Conservation (phyloP, 1,140 invertebrate species). For the Caenorhabditis latens region DNA sequence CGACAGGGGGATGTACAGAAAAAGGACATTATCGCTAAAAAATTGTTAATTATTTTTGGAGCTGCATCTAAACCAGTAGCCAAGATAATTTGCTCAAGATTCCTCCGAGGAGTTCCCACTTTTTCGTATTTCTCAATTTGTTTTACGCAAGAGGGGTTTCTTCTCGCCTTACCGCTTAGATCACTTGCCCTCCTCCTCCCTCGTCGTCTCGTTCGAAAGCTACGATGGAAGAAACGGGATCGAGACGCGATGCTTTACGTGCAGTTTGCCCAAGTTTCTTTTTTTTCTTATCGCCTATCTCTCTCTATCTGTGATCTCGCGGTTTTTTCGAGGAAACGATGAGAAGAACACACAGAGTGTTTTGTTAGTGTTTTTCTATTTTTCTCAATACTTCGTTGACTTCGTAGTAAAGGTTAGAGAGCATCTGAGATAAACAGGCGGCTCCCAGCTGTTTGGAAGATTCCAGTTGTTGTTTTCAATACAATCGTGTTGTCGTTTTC, state of each 20-base stretch:
- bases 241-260: slow-evolving; percentile 29
- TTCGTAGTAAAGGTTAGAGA: slow-evolving; percentile 6
- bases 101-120: not conserved
- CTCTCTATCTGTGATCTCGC: slow-evolving; percentile 22
- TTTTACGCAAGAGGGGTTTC: slow-evolving; percentile 1
- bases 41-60: too few relatives aligned
- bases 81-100: too few relatives aligned
- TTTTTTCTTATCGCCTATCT: slow-evolving; percentile 30
- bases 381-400: not conserved
- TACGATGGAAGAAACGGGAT: not conserved
- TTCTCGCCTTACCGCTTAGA: slow-evolving; percentile 9
- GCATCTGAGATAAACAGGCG: not conserved
- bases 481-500: too few relatives aligned
- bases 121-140: not conserved
- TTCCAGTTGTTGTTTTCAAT: not conserved
- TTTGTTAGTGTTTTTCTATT: slow-evolving; percentile 7
- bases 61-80: too few relatives aligned
- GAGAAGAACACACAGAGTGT: slow-evolving; percentile 32
- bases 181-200: not conserved
- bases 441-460: not conserved
- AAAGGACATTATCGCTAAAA: not conserved
- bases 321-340: not conserved
- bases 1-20: not conserved
- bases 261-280: slow-evolving; percentile 12
- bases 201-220: not conserved